Evolutionary conservation across 2,888 invertebrate genomes (phyloP), one percentile per base, ranked within the genome.

Genomic region (Ormyrus thymus): DNA sequence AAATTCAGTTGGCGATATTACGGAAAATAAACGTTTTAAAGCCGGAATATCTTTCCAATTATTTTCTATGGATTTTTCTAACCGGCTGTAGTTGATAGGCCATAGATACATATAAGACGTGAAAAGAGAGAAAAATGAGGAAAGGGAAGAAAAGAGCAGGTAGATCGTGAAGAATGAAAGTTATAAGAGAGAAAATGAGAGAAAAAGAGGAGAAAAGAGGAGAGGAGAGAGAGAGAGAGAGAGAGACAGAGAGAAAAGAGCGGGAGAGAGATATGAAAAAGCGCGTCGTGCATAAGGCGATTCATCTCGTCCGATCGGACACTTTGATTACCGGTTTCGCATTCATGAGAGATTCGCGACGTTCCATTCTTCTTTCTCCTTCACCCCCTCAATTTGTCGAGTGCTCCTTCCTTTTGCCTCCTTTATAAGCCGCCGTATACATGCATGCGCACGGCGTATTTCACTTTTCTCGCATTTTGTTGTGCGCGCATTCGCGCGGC

Each of bases 241-340:
- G 15, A 64, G 61, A 53, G 29, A 50, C 6, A 10, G 7, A 66
- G 69, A 56, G 56, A 29, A 69, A 8, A 59, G 70, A 53, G 59
- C 50, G 45, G 15, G 59, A 53, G 59, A 78, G 76, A 80, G 62
- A 74, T 77, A 77, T 80, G 80, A 80, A 80, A 78, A 80, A 78
- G 78, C 69, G 80, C 81, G 81, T 81, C 76, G 81, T 80, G 80
- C 80, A 82, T 82, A 78, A 84, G 83, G 85, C 87, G 85, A 86
- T 88, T 87, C 86, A 87, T 87, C 88, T 87, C 86, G 86, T 87
- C 84, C 85, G 85, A 85, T 86, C 84, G 84, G 88, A 88, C 88
- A 87, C 86, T 85, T 87, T 88, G 88, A 88, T 88, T 87, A 87
- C 88, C 84, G 87, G 88, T 87, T 87, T 87, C 86, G 84, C 86